Evolutionary conservation across 1,140 invertebrate species (phyloP), one percentile per base, ranked within the genome.

Genomic region (Palaemon carinicauda): DNA sequence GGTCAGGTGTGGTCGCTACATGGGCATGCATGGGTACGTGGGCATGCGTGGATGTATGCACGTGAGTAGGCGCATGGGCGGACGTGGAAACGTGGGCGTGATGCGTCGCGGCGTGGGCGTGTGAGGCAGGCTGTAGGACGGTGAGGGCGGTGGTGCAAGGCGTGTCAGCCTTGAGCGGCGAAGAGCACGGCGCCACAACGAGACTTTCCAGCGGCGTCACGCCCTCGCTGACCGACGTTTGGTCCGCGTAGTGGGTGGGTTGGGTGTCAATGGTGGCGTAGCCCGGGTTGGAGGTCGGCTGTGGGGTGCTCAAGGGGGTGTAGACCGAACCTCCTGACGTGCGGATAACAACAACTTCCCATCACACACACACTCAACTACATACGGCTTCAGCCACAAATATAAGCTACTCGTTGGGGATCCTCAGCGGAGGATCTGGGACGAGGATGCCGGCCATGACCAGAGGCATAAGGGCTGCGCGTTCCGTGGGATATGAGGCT

Each of bases 151-250:
- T 90, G n/a, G 89, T 90, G 52, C 88, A 89, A 24, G 91, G 90
- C 9, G 89, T 90, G 85, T 90, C 90, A 50, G 90, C 90, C 83
- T 90, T 91, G 56, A 88, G 86, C 19, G 90, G 90, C 21, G 90
- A 91, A n/a, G 90, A 89, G 73, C 90, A 91, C 53, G 91, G 91
- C 50, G 91, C 91, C 88, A 94, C 92, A 92, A 94, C 92, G 90
- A 93, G 90, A 88, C 93, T 92, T 90, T 94, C 91, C 90, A 94
- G 89, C 89, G 93, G 92, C 87, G 93, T 89, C 41, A 92, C 73
- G 92, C 92, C 89, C 91, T 92, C 90, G 52, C 88, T 87, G 52
- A 80, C 78, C 74, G 53, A 78, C 75, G 65, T 89, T 65, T 82
- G 52, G 82, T 84, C 83, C 69, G 83, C 29, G 80, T 77, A 77